Evolutionary conservation across 2,888 invertebrate genomes (phyloP).

Genomic region (Apotomis turbidana): DNA sequence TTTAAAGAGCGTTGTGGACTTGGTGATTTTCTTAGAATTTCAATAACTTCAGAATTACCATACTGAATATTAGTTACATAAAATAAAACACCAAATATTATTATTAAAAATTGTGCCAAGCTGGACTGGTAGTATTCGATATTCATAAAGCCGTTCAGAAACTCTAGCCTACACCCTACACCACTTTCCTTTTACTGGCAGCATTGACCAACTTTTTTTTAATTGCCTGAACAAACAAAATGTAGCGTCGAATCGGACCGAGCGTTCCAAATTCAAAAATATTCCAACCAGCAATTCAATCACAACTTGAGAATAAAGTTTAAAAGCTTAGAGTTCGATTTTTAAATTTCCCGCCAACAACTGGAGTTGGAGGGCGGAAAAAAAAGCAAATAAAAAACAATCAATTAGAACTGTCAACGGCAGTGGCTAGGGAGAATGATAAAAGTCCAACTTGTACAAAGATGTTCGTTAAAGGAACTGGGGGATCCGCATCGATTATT

Average conservation of each 20-base stretch:
- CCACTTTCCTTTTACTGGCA: slow-evolving; percentile 1
- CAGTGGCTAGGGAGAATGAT: slow-evolving; percentile 63
- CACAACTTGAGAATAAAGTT: slow-evolving; percentile 56
- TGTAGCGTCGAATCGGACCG: slow-evolving; percentile 28
- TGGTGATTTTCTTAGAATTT: too few species aligned
- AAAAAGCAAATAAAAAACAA: slow-evolving; percentile 66
- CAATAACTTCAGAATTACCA: too few species aligned
- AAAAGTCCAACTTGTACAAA: slow-evolving; percentile 53
- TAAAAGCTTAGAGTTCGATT: slow-evolving; percentile 50
- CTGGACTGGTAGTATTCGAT: not conserved
- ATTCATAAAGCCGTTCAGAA: not conserved
- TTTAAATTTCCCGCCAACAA: slow-evolving; percentile 61
- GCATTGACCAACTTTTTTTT: slow-evolving; percentile 20
- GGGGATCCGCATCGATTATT: slow-evolving; percentile 45
- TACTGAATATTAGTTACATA: too few species aligned
- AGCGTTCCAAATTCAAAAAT: slow-evolving; percentile 40
- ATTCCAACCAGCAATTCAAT: slow-evolving; percentile 52
- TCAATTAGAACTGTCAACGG: slow-evolving; percentile 79
- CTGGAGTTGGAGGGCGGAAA: slow-evolving; percentile 49
- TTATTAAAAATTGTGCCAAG: not conserved
- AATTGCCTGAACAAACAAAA: slow-evolving; percentile 38
- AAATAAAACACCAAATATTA: not conserved
- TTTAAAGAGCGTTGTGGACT: too few species aligned
- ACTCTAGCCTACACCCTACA: not conserved
- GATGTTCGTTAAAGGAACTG: slow-evolving; percentile 49